These are phyloP conservation scores for Tethea ocularis DNA, from an alignment of 2,888 invertebrate species.

Conservation along the genomic window DNA sequence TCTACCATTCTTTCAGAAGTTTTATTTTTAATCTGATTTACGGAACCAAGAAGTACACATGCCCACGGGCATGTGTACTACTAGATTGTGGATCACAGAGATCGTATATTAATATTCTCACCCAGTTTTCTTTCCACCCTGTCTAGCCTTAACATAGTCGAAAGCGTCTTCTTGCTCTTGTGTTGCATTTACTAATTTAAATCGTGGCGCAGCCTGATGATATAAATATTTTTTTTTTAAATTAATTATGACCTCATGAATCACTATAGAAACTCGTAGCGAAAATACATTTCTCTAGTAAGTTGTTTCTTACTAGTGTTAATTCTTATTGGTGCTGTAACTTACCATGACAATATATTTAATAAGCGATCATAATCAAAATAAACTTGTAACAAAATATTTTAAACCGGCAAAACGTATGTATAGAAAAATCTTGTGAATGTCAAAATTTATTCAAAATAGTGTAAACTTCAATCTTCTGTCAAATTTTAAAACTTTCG, in stretches of 20 bases:
- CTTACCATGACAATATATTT: background rate
- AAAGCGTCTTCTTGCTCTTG: conserved; percentile 57
- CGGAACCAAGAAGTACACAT: too few relatives aligned
- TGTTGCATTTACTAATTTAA: conserved; percentile 35
- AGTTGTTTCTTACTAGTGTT: too few relatives aligned
- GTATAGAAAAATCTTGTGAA: background rate
- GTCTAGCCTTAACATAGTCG: conserved; percentile 40
- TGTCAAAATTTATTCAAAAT: background rate
- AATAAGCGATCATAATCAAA: background rate
- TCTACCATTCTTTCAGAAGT: too few relatives aligned
- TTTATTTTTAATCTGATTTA: too few relatives aligned
- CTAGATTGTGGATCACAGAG: too few relatives aligned
- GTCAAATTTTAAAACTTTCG: background rate
- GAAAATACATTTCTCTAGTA: too few relatives aligned
- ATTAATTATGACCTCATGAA: too few relatives aligned
- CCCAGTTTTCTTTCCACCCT: conserved; percentile 43
- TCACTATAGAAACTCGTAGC: too few relatives aligned
- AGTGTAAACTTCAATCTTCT: background rate
- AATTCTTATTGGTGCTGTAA: too few relatives aligned
- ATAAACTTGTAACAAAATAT: background rate
- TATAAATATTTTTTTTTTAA: background rate
- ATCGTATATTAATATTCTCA: conserved; percentile 19
- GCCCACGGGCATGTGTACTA: too few relatives aligned
- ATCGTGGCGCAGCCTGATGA: conserved; percentile 17
- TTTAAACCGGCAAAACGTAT: background rate